Evolutionary conservation across 2,113 vertebrate species (phyloP).

Genomic region (Herpetotheres cachinnans): DNA sequence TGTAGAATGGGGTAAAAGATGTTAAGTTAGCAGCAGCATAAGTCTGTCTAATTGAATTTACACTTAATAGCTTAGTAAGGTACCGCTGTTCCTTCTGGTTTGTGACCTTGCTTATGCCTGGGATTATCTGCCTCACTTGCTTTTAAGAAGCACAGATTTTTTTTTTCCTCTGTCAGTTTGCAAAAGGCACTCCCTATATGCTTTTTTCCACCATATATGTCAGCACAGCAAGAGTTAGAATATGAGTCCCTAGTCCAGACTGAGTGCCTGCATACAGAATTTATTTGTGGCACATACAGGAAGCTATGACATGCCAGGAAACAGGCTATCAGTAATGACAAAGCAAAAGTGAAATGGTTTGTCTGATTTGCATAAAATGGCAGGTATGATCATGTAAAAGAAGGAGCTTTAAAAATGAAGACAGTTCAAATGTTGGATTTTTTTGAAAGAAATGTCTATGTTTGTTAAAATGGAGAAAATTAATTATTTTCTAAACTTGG

Average conservation of each 20-base stretch:
- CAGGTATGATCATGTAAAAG: neutral
- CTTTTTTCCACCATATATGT: neutral
- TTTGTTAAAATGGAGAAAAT: neutral
- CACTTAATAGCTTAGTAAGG: neutral
- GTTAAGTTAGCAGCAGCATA: neutral
- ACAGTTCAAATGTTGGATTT: neutral
- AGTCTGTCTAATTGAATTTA: neutral
- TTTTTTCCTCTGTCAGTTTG: neutral
- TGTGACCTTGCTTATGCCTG: neutral
- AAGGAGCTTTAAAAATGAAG: neutral
- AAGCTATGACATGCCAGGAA: neutral
- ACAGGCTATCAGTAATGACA: neutral
- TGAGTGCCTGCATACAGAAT: neutral
- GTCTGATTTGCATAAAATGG: neutral
- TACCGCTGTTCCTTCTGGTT: neutral
- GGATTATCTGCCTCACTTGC: neutral
- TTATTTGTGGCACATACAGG: neutral
- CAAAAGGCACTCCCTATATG: neutral
- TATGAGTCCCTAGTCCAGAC: neutral
- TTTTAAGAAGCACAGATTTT: neutral
- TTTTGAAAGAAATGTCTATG: neutral
- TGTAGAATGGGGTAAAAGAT: neutral
- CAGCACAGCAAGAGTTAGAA: too few relatives aligned
- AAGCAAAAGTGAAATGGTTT: neutral
- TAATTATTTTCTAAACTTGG: neutral